Evolutionary conservation across 2,113 vertebrate genomes (phyloP), one percentile per base, ranked within the genome.

Genomic region (Pampusana beccarii): DNA sequence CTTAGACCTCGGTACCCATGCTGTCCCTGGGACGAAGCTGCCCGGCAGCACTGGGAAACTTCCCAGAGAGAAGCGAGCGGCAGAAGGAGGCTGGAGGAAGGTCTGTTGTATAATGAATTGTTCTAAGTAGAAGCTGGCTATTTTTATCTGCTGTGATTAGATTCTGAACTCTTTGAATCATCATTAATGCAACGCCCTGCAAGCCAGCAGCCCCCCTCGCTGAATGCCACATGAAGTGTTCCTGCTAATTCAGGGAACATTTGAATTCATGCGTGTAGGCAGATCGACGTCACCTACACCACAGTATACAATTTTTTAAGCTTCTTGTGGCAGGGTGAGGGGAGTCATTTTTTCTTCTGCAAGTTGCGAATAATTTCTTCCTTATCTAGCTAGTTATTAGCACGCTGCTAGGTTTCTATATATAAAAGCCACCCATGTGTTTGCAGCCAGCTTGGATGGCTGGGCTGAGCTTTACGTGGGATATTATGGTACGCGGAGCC

Each of bases 121-220:
- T 97, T 95, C 94, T 24, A 38, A 93, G 95, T 42, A 80, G 95
- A 70, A 88, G 54, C 40, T 1, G 4, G 62, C 82, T 97, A 97
- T 97, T 97, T 97, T 97, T 97, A 85, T 96, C 85, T 13, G 29
- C 54, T 16, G 50, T 16, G 56, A 96, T 97, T 91, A 93, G 93
- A 93, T 90, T 95, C 86, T 92, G 92, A 93, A 94, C 92, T 93
- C 89, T 93, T 96, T 97, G 97, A 97, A 92, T 97, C 97, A 97
- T 96, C 93, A 87, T 94, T 96, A 97, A 95, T 96, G 93, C 86
- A 69, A 83, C 48, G 36, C 88, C 79, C 79, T 53, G 91, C 95
- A 82, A 97, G 91, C 72, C 54, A 14, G 90, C 36, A 5, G 65
- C 87, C 93, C 93, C 90, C 71, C 82, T 73, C 17, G 13, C 82